Evolutionary conservation across 2,797 vertebrate genomes (phyloP), one percentile per base, ranked within the genome.

Genomic region (Varecia variegata): DNA sequence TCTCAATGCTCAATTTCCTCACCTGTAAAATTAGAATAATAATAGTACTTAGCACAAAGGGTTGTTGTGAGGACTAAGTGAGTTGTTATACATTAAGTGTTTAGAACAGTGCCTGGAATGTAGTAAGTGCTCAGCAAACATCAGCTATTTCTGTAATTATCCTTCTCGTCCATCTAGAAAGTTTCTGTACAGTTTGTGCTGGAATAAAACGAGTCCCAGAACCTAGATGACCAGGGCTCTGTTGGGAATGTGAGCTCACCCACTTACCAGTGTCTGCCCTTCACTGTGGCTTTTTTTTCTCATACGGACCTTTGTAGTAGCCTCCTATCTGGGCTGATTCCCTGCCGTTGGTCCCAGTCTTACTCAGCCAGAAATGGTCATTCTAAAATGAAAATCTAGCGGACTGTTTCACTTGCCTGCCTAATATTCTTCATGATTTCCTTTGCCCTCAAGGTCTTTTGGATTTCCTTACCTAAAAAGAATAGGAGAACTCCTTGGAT

Each of bases 381-480:
- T 73, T 88, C 35, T 89, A 92, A 95, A 92, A 70, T 89, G 38
- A 13, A 82, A 54, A 85, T 80, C 25, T 43, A 40, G 76, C 94
- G 83, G 62, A 62, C 32, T 13, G 4, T 83, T 58, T 86, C 54
- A 86, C 5, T 93, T 83, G 45, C 9, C 58, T 77, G 32, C 65
- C 58, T 95, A 74, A 65, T 65, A 90, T 81, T 23, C 50, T 62
- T 93, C 62, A 70, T 71, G 30, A 30, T 38, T 93, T 93, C 73
- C 32, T 92, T 96, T 83, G 45, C 32, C 38, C n/a, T 79, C 52
- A 81, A 83, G 83, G 88, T 74, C 35, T n/a, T 83, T 94, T 93
- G 52, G 45, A 35, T 80, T 90, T 92, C 40, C 52, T 87, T 76
- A 89, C 83, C 45, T 58, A 92, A 91, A 89, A 84, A 62, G 47